Evolutionary conservation across 2,888 invertebrate genomes (phyloP), one percentile per base, ranked within the genome.

Genomic region (Acrobasis suavella): DNA sequence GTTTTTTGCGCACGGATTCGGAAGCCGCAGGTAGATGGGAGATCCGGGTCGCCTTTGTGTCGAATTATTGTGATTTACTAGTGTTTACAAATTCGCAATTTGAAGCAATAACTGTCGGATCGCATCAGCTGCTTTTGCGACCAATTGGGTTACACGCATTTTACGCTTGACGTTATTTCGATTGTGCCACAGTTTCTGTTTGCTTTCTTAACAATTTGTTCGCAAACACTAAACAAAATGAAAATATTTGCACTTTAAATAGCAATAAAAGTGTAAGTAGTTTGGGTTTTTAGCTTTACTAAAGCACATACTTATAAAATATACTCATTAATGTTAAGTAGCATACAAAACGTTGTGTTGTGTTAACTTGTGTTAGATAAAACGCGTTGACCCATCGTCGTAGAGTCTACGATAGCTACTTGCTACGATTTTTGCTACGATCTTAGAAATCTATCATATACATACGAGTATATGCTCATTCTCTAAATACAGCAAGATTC

Each of bases 11-110:
- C 16, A 17, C 77, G 80, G 80, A 85, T 89, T 91, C 91, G 91
- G 91, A 92, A 92, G 91, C 91, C 89, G 87, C 91, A 91, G 92
- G 91, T 91, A 91, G 87, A 85, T 78, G 78, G 85, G 86, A 90
- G 91, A 91, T 91, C 91, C 92, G 91, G 89, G 87, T 82, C 70
- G 73, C 65, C 79, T 82, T 91, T 90, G 85, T 86, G 77, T 61
- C 64, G 80, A 75, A 81, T 88, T 85, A 78, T 84, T 81, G 72
- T 80, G 80, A 83, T 81, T 82, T 77, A 78, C 81, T 84, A 82
- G 87, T 91, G 88, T 91, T 92, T 91, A 87, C 90, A 87, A 88
- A 86, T 88, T 86, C 78, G 81, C 84, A 86, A 91, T 89, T 89
- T 87, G 81, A 78, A 82, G 86, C 82, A 87, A 89, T 89, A 87